These are phyloP conservation scores for Polypedilum vanderplanki DNA, from an alignment of 1,140 invertebrate genomes.

Conservation along the genomic window DNA sequence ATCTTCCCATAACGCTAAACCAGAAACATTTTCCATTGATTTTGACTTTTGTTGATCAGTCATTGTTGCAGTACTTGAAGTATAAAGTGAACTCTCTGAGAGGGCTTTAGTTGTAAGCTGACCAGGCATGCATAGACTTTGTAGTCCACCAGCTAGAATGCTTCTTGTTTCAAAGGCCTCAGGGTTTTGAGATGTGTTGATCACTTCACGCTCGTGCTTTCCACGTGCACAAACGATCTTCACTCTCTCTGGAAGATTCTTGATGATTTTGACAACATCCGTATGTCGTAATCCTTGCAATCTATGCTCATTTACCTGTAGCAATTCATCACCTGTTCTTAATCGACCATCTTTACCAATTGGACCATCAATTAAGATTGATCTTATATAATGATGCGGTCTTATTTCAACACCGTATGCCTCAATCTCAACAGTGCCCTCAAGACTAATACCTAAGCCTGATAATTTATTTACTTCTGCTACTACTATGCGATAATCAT, in stretches of 20 bases:
- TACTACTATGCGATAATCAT: conserved; percentile 65
- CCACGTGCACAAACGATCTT: conserved; percentile 71
- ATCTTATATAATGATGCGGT: conserved; percentile 79
- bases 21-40: conserved; percentile 86
- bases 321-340: conserved; percentile 80
- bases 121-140: conserved; percentile 50
- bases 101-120: conserved; percentile 71
- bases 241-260: conserved; percentile 77
- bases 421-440: conserved; percentile 86
- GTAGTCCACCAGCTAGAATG: conserved; percentile 66
- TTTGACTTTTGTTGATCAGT: conserved; percentile 60
- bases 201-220: conserved; percentile 53
- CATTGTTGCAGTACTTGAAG: conserved; percentile 60
- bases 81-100: conserved; percentile 75
- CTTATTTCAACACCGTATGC: conserved; percentile 67
- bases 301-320: conserved; percentile 81
- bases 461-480: conserved; percentile 77
- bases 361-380: conserved; percentile 79
- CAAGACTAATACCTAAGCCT: conserved; percentile 84
- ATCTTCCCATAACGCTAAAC: conserved; percentile 86
- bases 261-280: conserved; percentile 82
- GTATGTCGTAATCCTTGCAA: conserved; percentile 80
- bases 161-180: conserved; percentile 70
- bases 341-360: conserved; percentile 74
- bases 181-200: conserved; percentile 67